phyloP scores from a whole-genome alignment of 2,113 vertebrate genomes.

The Rhizomys pruinosus region DNA sequence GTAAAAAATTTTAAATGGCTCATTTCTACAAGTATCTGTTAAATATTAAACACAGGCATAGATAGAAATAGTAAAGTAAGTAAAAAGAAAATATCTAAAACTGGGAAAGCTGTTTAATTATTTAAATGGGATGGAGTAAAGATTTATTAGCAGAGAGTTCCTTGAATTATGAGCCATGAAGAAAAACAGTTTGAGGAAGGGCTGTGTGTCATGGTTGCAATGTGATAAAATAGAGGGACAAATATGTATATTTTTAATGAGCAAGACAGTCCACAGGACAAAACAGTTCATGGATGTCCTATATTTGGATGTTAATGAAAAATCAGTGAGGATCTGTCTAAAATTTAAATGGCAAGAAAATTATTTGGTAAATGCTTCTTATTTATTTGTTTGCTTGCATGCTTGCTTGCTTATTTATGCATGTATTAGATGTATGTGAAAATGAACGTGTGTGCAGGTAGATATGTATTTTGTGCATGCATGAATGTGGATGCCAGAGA shows the following conservation, averaged over 20 bases:
- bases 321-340: not conserved
- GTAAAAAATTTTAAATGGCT: not conserved
- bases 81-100: slow-evolving; percentile 11
- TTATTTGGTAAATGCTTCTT: not conserved
- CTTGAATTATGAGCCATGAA: not conserved
- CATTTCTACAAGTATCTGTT: not conserved
- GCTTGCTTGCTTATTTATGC: not conserved
- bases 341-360: slow-evolving; percentile 22
- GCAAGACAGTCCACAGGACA: not conserved
- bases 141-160: not conserved
- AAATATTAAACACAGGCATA: not conserved
- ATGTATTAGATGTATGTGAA: not conserved
- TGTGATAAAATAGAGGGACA: not conserved
- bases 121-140: not conserved
- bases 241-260: too few relatives aligned
- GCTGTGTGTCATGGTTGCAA: not conserved
- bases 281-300: not conserved
- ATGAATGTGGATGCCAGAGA: not conserved
- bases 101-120: not conserved
- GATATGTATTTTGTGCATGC: too few relatives aligned
- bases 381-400: not conserved
- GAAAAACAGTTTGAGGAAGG: not conserved
- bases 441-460: not conserved
- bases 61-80: not conserved
- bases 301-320: not conserved